phyloP scores from a whole-genome alignment of 2,797 vertebrate species.

The Gallinago solitaria region DNA sequence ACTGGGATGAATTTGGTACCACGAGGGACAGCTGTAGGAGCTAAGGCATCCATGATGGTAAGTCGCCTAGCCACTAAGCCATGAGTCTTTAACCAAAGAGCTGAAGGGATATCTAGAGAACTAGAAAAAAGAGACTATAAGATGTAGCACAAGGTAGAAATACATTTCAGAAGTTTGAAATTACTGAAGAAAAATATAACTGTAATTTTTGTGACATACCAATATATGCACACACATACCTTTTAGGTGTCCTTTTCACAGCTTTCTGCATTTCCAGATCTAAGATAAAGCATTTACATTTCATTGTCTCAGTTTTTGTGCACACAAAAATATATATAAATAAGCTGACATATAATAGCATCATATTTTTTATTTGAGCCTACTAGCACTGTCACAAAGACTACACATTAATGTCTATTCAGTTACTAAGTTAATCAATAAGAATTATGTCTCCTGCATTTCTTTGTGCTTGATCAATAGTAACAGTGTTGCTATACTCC shows the following conservation, averaged over 20 bases:
- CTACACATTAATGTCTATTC: background rate
- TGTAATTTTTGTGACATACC: background rate
- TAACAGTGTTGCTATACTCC: background rate
- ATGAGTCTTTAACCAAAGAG: slow-evolving; percentile 79
- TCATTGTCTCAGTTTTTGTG: background rate
- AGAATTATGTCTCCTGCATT: background rate
- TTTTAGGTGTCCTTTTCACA: slow-evolving; percentile 6
- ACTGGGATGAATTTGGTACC: slow-evolving; percentile 74
- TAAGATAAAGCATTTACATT: slow-evolving; percentile 51
- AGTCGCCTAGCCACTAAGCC: slow-evolving; percentile 77
- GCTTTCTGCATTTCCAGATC: slow-evolving; percentile 45
- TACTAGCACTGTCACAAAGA: background rate
- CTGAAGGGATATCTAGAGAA: slow-evolving; percentile 67
- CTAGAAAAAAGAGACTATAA: slow-evolving; percentile 53
- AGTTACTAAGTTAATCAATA: background rate
- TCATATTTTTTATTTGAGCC: background rate
- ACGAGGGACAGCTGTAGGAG: slow-evolving; percentile 64
- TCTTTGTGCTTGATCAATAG: background rate
- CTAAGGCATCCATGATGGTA: slow-evolving; percentile 80
- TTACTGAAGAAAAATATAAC: background rate
- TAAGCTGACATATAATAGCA: background rate
- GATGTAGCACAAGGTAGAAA: background rate
- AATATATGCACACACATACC: slow-evolving; percentile 65
- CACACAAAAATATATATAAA: background rate
- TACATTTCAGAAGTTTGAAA: background rate